Evolutionary conservation across 2,888 invertebrate genomes (phyloP).

Genomic region (Philereme vetulata): DNA sequence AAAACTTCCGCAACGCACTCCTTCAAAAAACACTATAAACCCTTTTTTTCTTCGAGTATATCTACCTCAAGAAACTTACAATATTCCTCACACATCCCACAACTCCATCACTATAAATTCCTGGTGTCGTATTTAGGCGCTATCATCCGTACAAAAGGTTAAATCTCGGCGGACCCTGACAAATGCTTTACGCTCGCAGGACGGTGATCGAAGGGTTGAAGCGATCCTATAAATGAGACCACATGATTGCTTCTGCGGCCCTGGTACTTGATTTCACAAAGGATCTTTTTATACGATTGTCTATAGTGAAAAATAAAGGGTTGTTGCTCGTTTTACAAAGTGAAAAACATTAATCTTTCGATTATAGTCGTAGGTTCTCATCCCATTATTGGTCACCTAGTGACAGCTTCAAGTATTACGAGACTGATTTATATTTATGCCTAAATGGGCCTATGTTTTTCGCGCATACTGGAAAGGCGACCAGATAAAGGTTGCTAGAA

Average conservation of each 20-base stretch:
- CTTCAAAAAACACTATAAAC: no score
- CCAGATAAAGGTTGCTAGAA: no score
- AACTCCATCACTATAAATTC: slow-evolving; percentile 10
- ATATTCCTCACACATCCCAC: not conserved
- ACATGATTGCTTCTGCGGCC: slow-evolving; percentile 33
- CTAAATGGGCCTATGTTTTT: no score
- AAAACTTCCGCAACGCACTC: no score
- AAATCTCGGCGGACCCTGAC: slow-evolving; percentile 17
- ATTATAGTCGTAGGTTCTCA: no score
- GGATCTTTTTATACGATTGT: slow-evolving; percentile 8
- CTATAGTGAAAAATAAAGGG: not conserved
- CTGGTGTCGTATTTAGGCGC: slow-evolving; percentile 9
- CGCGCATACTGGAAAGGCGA: no score
- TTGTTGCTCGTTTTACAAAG: not conserved
- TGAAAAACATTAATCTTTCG: no score
- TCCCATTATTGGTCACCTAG: no score
- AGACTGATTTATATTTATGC: no score
- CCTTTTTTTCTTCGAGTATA: not conserved
- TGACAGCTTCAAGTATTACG: no score
- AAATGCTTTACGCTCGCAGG: slow-evolving; percentile 17
- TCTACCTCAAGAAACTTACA: not conserved
- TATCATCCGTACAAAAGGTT: slow-evolving; percentile 20
- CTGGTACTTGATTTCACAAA: slow-evolving; percentile 24
- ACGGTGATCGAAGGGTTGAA: slow-evolving; percentile 25
- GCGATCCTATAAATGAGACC: slow-evolving; percentile 27